phyloP scores from a whole-genome alignment of 2,113 vertebrate genomes.

The Pangasianodon hypophthalmus region DNA sequence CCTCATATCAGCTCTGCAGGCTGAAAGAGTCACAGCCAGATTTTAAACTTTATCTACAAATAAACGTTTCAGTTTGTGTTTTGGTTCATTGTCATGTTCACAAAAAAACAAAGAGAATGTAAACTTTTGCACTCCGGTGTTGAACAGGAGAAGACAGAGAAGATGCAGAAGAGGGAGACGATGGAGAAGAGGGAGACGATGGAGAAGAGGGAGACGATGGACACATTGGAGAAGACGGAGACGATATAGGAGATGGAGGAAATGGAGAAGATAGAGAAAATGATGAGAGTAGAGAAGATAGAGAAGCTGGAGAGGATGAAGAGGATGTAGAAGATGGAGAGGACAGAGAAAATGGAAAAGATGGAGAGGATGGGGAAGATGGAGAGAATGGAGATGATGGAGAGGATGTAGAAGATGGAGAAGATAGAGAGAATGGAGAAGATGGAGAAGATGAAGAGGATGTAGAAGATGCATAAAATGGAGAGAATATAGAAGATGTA shows the following conservation, averaged over 20 bases:
- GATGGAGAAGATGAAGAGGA: not conserved
- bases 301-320: not conserved
- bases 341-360: not conserved
- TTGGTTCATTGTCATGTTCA: not conserved
- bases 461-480: not conserved
- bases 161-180: not conserved
- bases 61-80: not conserved
- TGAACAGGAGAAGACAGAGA: not conserved
- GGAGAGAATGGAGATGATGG: not conserved
- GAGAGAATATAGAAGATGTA: not conserved
- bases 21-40: not conserved
- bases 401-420: not conserved
- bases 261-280: not conserved
- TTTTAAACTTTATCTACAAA: not conserved
- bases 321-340: not conserved
- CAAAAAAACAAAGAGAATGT: not conserved
- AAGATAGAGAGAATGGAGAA: not conserved
- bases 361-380: not conserved
- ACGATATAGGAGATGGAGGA: not conserved
- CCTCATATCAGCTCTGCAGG: not conserved
- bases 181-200: not conserved
- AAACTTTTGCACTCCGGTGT: not conserved
- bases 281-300: not conserved
- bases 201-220: not conserved
- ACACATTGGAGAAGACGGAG: not conserved